These are phyloP conservation scores for Zaprionus ornatus DNA, from an alignment of 1,140 invertebrate genomes.

Conservation along the genomic window DNA sequence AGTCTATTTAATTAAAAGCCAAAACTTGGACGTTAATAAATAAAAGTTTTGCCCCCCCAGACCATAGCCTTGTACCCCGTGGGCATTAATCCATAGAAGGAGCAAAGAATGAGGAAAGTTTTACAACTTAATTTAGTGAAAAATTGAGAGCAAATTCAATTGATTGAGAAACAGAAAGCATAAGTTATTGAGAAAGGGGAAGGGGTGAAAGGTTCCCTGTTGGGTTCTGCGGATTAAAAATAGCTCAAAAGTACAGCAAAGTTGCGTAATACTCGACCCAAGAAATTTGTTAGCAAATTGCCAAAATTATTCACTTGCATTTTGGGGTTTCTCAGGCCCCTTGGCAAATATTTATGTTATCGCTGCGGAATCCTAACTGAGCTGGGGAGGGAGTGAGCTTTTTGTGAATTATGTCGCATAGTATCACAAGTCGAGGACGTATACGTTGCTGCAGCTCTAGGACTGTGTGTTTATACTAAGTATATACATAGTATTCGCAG, in stretches of 20 bases:
- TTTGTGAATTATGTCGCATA: constrained; percentile 6
- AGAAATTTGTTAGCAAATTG: constrained; percentile 13
- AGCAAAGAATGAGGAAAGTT: constrained; percentile 38
- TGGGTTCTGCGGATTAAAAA: neutral
- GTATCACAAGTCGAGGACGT: constrained; percentile 48
- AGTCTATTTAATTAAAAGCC: constrained; percentile 73
- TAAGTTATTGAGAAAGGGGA: neutral
- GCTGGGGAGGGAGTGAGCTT: neutral
- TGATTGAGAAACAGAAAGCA: constrained; percentile 35
- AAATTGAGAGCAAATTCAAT: constrained; percentile 70
- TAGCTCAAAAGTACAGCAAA: constrained; percentile 37
- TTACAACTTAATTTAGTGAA: constrained; percentile 57
- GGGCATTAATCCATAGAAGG: constrained; percentile 30
- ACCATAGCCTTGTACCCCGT: neutral
- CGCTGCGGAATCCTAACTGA: neutral
- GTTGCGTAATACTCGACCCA: neutral
- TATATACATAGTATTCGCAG: neutral
- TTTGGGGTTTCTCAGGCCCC: neutral
- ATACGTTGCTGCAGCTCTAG: constrained; percentile 6
- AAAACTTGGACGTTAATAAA: constrained; percentile 75
- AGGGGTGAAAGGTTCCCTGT: neutral
- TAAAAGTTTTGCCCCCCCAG: constrained; percentile 48
- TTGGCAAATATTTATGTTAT: neutral
- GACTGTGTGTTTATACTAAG: constrained; percentile 3
- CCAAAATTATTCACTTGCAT: constrained; percentile 16